phyloP scores from a whole-genome alignment of 2,888 invertebrate genomes.

The Hermaeophaga mercurialis region DNA sequence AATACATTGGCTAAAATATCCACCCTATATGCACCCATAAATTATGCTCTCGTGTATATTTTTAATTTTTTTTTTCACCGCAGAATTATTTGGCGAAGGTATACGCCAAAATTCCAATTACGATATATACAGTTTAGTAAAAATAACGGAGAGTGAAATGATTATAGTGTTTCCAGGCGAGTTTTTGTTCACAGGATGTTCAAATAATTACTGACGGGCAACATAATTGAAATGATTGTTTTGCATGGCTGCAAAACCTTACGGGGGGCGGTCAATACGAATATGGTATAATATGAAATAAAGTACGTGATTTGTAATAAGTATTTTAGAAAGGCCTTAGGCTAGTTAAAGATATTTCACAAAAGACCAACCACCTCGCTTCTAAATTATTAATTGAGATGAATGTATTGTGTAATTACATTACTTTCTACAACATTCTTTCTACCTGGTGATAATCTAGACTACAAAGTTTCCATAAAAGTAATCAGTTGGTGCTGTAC shows the following conservation, averaged over 20 bases:
- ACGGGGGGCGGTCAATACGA: background rate
- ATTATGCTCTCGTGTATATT: constrained; percentile 2
- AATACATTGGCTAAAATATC: too few species aligned
- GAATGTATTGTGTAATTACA: too few species aligned
- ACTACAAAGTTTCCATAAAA: too few species aligned
- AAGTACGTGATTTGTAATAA: too few species aligned
- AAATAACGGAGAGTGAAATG: constrained; percentile 26
- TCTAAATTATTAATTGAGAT: too few species aligned
- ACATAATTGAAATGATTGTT: constrained; percentile 27
- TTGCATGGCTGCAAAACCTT: constrained; percentile 1
- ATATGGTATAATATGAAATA: too few species aligned
- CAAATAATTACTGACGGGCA: constrained; percentile 15
- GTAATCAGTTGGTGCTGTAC: too few species aligned
- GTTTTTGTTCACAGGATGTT: constrained; percentile 27
- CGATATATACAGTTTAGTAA: constrained; percentile 16
- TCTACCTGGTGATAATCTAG: too few species aligned
- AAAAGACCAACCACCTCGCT: too few species aligned
- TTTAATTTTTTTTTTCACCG: background rate
- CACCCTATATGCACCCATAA: background rate
- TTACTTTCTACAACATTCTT: too few species aligned
- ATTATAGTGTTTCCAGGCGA: constrained; percentile 22
- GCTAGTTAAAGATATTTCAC: too few species aligned
- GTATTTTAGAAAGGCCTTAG: too few species aligned
- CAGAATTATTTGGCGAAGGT: constrained; percentile 1
- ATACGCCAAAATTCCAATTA: constrained; percentile 22